A percentile compares a stretch with the other conserved stretches of the same genome.
These are phyloP conservation scores for Torymus texanus DNA, from an alignment of 2,888 invertebrate species.

Conservation along the genomic window DNA sequence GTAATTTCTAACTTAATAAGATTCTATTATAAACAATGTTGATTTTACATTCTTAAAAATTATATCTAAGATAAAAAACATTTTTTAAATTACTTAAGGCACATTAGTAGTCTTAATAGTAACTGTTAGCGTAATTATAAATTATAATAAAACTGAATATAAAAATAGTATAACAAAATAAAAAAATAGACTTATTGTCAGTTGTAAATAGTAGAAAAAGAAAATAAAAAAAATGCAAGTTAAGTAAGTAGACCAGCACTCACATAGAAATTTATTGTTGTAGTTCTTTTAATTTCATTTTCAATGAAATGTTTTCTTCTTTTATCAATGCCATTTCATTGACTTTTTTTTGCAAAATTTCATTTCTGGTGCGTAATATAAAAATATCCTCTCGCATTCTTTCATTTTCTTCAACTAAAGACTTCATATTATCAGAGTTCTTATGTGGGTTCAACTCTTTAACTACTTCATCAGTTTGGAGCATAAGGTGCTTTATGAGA, in stretches of 20 bases:
- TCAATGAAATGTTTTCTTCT: slow-evolving; percentile 67
- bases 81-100: slow-evolving; percentile 29
- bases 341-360: slow-evolving; percentile 64
- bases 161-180: slow-evolving; percentile 26
- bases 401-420: slow-evolving; percentile 66
- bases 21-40: slow-evolving; percentile 33
- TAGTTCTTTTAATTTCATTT: slow-evolving; percentile 65
- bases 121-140: slow-evolving; percentile 19
- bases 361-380: slow-evolving; percentile 62
- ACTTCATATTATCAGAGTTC: slow-evolving; percentile 59
- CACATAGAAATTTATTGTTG: slow-evolving; percentile 53
- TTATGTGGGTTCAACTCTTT: slow-evolving; percentile 62
- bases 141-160: slow-evolving; percentile 18
- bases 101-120: slow-evolving; percentile 29
- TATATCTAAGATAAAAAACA: slow-evolving; percentile 37
- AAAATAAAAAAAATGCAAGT: background rate
- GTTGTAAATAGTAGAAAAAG: background rate
- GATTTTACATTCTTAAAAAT: slow-evolving; percentile 43
- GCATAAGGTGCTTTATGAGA: slow-evolving; percentile 66
- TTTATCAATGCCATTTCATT: slow-evolving; percentile 65
- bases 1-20: slow-evolving; percentile 44
- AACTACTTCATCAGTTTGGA: slow-evolving; percentile 67
- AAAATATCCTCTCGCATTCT: slow-evolving; percentile 64
- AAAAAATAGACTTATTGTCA: slow-evolving; percentile 10
- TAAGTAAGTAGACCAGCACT: slow-evolving; percentile 41